Evolutionary conservation across 2,888 invertebrate species (phyloP).

Genomic region (Troides oblongomaculatus): DNA sequence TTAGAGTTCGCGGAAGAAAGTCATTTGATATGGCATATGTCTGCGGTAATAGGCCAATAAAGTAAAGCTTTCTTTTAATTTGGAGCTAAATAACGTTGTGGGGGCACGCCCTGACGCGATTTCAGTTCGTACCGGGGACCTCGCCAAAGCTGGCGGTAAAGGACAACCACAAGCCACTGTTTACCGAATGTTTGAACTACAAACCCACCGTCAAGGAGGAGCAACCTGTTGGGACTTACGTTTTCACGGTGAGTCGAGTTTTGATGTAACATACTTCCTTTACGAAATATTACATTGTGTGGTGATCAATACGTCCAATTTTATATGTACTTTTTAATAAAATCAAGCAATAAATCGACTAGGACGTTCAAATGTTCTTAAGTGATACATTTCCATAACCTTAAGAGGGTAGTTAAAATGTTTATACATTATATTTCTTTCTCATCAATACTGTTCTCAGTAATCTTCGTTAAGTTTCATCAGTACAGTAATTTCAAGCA

Average conservation of each 20-base stretch:
- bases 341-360: no score
- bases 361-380: not conserved
- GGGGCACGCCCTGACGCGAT: constrained; percentile 52
- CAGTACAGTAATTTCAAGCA: no score
- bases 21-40: not conserved
- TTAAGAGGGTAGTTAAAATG: not conserved
- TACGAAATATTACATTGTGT: not conserved
- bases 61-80: constrained; percentile 3
- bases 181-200: constrained; percentile 90
- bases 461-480: no score
- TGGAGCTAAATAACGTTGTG: constrained; percentile 44
- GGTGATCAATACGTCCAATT: not conserved
- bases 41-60: constrained; percentile 15
- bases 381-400: not conserved
- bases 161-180: constrained; percentile 93
- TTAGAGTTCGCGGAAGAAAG: not conserved
- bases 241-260: constrained; percentile 82
- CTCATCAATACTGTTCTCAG: no score
- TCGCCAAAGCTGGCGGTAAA: constrained; percentile 68
- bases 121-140: constrained; percentile 65
- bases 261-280: not conserved
- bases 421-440: not conserved
- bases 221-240: constrained; percentile 84
- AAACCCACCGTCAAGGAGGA: constrained; percentile 90
- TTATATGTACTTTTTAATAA: not conserved